These are phyloP conservation scores for Clusia tigrina DNA, from an alignment of 2,888 invertebrate species.

Conservation along the genomic window DNA sequence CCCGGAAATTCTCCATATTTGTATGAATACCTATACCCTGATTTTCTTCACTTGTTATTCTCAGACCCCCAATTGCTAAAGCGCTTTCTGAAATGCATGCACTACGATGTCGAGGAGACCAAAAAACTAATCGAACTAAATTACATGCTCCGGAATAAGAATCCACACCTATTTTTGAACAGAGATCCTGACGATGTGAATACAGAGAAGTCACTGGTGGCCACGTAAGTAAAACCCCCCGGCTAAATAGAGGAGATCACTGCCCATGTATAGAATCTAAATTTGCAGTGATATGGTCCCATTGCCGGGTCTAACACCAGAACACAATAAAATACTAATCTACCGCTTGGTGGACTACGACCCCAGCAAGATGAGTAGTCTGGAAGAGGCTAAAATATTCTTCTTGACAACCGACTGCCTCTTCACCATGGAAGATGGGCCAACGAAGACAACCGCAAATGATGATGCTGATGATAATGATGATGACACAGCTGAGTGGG, in stretches of 20 bases:
- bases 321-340: conserved; percentile 47
- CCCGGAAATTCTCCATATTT: conserved; percentile 2
- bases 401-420: conserved; percentile 52
- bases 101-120: conserved; percentile 48
- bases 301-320: conserved; percentile 53
- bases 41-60: conserved; percentile 16
- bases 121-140: conserved; percentile 55
- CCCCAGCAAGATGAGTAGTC: conserved; percentile 52
- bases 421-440: conserved; percentile 39
- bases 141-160: conserved; percentile 66
- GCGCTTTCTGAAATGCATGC: conserved; percentile 53
- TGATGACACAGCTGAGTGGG: conserved; percentile 41
- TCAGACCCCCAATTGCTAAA: conserved; percentile 50
- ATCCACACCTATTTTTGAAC: conserved; percentile 66
- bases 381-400: conserved; percentile 51
- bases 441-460: background rate
- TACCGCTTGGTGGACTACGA: conserved; percentile 49
- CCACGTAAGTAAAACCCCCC: conserved; percentile 40
- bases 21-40: conserved; percentile 11
- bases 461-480: background rate
- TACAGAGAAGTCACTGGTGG: conserved; percentile 34
- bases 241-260: background rate
- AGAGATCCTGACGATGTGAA: conserved; percentile 63
- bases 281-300: conserved; percentile 47
- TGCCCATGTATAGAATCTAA: conserved; percentile 2